phyloP scores from a whole-genome alignment of 2,888 invertebrate genomes.

The Timandra comae region DNA sequence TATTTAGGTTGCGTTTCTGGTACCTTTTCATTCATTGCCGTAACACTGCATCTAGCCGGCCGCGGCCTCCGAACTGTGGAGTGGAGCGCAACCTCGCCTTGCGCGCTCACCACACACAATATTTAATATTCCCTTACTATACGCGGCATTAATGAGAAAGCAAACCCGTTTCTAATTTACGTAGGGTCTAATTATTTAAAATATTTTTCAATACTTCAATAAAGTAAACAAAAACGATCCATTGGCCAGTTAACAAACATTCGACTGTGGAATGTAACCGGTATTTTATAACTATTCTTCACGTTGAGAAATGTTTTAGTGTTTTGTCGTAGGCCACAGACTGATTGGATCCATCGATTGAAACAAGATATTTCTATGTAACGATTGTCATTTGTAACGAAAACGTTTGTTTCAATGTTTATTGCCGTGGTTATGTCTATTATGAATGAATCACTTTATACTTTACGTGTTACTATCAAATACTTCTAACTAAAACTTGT shows the following conservation, averaged over 20 bases:
- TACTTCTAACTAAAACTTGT: too few relatives aligned
- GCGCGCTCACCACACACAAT: conserved; percentile 24
- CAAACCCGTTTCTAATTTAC: conserved; percentile 40
- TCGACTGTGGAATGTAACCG: conserved; percentile 28
- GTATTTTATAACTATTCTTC: conserved; percentile 24
- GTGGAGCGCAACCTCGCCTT: conserved; percentile 23
- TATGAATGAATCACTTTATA: conserved; percentile 12
- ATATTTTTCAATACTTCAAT: conserved; percentile 23
- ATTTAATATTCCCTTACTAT: conserved; percentile 41
- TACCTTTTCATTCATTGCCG: conserved; percentile 73
- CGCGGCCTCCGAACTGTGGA: conserved; percentile 19
- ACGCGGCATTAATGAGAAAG: conserved; percentile 46
- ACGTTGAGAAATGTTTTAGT: conserved; percentile 15
- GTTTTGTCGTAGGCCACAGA: conserved; percentile 3
- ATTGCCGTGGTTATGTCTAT: too few relatives aligned
- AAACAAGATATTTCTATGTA: conserved; percentile 18
- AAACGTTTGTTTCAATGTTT: too few relatives aligned
- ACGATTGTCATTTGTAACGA: conserved; percentile 2
- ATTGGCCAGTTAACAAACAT: conserved; percentile 26
- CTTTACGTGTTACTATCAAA: conserved; percentile 1
- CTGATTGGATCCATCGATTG: conserved; percentile 8
- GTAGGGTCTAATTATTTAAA: conserved; percentile 20
- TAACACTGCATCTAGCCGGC: conserved; percentile 60
- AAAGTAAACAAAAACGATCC: conserved; percentile 27
- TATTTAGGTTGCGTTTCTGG: conserved; percentile 75